Conservation (phyloP, 2,888 invertebrate genomes). For the Chouioia cunea region DNA sequence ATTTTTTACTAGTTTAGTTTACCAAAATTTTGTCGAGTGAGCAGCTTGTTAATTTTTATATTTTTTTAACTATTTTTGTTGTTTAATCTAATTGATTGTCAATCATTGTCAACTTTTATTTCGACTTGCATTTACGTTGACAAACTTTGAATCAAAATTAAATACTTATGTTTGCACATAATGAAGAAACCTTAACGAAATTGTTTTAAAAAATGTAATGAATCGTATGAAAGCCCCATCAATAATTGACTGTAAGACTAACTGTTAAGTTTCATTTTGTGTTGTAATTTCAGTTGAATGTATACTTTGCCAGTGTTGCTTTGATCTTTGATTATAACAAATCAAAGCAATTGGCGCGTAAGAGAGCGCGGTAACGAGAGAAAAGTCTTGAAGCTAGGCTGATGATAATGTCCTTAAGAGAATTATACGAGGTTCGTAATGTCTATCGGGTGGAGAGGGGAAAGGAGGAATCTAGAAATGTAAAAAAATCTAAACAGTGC, state of each 20-base stretch:
- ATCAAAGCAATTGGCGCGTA: slow-evolving; percentile 4
- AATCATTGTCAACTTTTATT: slow-evolving; percentile 19
- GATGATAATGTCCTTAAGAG: not conserved
- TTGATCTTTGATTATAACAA: slow-evolving; percentile 4
- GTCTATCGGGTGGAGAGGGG: not conserved
- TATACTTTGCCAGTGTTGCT: slow-evolving; percentile 5
- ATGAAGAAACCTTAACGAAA: too few species aligned
- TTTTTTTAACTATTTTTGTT: slow-evolving; percentile 9
- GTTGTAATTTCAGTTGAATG: too few species aligned
- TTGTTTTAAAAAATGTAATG: too few species aligned
- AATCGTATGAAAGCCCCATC: too few species aligned
- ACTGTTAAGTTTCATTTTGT: too few species aligned
- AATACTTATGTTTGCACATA: slow-evolving; percentile 13
- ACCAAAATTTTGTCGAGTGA: slow-evolving; percentile 1
- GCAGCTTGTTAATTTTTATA: slow-evolving; percentile 13
- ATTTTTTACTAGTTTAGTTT: slow-evolving; percentile 10
- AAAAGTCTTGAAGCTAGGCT: slow-evolving; percentile 11
- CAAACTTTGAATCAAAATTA: slow-evolving; percentile 19
- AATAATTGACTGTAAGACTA: not conserved
- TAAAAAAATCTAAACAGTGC: slow-evolving; percentile 24
- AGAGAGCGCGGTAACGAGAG: not conserved
- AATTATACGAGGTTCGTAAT: not conserved
- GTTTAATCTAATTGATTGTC: slow-evolving; percentile 15
- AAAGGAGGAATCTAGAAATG: not conserved
- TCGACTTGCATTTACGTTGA: slow-evolving; percentile 8